These are phyloP conservation scores for Zaprionus vittiger DNA, from an alignment of 1,140 invertebrate species.

Conservation along the genomic window DNA sequence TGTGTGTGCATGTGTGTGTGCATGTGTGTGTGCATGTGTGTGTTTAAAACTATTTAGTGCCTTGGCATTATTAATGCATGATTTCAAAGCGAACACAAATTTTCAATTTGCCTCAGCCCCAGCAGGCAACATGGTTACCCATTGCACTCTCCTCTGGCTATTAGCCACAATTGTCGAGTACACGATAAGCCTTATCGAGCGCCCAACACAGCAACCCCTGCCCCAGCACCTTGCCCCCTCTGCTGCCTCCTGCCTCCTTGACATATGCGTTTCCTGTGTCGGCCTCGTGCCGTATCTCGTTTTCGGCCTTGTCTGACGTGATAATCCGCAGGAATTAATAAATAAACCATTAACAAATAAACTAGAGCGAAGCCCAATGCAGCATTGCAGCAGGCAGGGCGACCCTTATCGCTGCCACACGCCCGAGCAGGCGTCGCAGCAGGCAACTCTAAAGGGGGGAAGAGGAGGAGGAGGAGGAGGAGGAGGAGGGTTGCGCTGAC, in stretches of 20 bases:
- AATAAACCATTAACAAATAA: conserved; percentile 85
- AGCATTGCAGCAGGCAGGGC: conserved; percentile 44
- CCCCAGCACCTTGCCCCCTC: background rate
- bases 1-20: conserved; percentile 14
- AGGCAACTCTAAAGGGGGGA: too few relatives aligned
- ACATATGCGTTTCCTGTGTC: conserved; percentile 49
- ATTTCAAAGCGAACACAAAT: conserved; percentile 69
- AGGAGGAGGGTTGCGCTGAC: conserved; percentile 11
- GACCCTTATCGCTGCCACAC: conserved; percentile 72
- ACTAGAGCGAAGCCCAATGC: conserved; percentile 73
- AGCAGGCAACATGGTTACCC: conserved; percentile 2
- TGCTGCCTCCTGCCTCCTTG: background rate
- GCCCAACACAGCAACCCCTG: conserved; percentile 20
- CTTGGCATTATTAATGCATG: conserved; percentile 77
- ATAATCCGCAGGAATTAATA: conserved; percentile 84
- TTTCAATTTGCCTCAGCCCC: conserved; percentile 69
- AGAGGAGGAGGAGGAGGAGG: background rate
- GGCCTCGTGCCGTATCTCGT: conserved; percentile 66
- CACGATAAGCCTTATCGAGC: conserved; percentile 45
- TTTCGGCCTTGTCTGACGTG: conserved; percentile 80
- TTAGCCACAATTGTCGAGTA: conserved; percentile 40
- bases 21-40: conserved; percentile 14
- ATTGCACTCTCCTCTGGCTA: conserved; percentile 31
- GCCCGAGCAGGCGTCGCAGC: conserved; percentile 29
- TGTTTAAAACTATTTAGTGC: conserved; percentile 65